Conservation (phyloP, 1,140 invertebrate species). For the Drosophila tsacasi region DNA sequence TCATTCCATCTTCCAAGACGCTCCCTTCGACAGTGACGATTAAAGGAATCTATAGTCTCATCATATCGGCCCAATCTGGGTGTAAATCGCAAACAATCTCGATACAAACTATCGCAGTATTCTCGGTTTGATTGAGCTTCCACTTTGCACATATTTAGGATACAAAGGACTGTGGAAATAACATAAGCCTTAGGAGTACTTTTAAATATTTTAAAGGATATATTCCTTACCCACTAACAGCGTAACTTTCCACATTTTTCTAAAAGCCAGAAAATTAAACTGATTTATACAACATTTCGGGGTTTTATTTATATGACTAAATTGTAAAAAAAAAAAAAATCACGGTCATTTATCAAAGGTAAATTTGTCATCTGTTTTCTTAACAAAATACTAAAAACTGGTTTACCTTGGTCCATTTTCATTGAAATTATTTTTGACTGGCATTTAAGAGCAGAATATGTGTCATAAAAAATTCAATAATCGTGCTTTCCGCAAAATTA, state of each 20-base stretch:
- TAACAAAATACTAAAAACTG: neutral
- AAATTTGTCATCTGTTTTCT: neutral
- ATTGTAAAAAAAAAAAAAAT: neutral
- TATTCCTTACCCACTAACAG: conserved; percentile 17
- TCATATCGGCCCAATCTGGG: conserved; percentile 22
- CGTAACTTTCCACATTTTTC: conserved; percentile 27
- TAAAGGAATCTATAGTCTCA: conserved; percentile 37
- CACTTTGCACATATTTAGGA: neutral
- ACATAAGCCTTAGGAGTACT: no score
- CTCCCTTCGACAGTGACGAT: conserved; percentile 27
- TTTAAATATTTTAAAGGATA: neutral
- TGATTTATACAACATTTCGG: neutral
- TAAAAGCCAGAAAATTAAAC: neutral
- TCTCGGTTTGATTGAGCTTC: conserved; percentile 18
- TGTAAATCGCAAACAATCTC: conserved; percentile 16
- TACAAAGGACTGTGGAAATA: conserved; percentile 10
- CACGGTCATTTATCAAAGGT: neutral
- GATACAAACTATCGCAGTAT: conserved; percentile 27
- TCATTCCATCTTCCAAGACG: conserved; percentile 28
- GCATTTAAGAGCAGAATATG: rapidly evolving
- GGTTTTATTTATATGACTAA: conserved; percentile 25
- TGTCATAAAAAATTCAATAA: neutral
- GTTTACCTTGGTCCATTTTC: conserved; percentile 1
- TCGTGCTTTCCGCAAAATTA: neutral
- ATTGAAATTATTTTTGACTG: neutral